Percentiles rank a stretch among this genome's conserved stretches.
Evolutionary conservation across 2,113 vertebrate species (phyloP).

Genomic region (Paracanthobrama guichenoti): DNA sequence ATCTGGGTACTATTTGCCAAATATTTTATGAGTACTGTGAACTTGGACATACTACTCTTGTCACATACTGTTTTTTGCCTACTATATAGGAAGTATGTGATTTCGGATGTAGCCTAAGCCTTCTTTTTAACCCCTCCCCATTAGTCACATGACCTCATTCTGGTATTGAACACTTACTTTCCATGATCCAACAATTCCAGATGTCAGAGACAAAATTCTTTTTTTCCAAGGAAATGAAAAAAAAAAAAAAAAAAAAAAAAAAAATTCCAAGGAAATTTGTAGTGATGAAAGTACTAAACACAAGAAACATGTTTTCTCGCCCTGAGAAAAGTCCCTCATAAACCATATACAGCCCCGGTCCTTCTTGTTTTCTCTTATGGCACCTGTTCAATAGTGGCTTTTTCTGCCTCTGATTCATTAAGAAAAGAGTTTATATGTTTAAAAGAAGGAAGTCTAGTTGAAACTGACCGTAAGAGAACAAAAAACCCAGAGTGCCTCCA

Average conservation of each 20-base stretch:
- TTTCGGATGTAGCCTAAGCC: background rate
- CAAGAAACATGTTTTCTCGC: background rate
- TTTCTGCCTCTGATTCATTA: background rate
- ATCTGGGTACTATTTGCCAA: too few species aligned
- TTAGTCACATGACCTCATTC: background rate
- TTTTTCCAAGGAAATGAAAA: too few species aligned
- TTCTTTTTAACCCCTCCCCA: background rate
- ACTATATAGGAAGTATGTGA: too few species aligned
- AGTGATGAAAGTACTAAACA: background rate
- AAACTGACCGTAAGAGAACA: constrained; percentile 35
- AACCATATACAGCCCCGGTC: background rate
- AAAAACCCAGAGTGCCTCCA: constrained; percentile 33
- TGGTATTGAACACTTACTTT: background rate
- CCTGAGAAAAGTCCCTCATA: background rate
- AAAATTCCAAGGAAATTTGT: background rate
- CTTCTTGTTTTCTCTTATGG: background rate
- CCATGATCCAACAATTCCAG: background rate
- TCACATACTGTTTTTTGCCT: too few species aligned
- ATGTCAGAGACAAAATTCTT: background rate
- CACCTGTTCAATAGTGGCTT: background rate
- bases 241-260: too few species aligned
- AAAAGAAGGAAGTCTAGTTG: constrained; percentile 20
- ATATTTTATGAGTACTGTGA: too few species aligned
- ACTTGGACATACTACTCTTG: too few species aligned
- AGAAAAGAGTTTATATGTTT: background rate